A percentile compares a stretch with the other conserved stretches of the same genome.
Evolutionary conservation across 2,888 invertebrate species (phyloP).

Genomic region (Caenorhabditis sinica): DNA sequence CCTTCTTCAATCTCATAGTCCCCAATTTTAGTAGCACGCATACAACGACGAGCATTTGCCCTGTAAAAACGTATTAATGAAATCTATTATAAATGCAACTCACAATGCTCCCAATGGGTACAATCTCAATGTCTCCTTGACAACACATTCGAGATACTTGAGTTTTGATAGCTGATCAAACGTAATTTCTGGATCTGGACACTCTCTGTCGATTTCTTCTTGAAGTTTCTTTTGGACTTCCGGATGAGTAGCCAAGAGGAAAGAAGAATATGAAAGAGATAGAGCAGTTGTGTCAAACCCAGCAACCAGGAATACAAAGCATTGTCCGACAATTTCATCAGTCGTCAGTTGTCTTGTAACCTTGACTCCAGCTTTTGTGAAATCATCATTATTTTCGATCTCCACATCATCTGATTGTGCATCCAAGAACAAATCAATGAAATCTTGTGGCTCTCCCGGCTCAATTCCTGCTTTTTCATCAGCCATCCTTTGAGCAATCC

Average conservation of each 20-base stretch:
- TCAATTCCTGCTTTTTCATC: conserved; percentile 60
- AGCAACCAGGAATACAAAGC: conserved; percentile 79
- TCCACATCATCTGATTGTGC: conserved; percentile 67
- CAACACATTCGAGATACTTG: conserved; percentile 69
- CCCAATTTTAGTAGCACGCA: conserved; percentile 72
- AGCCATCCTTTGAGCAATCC: conserved; percentile 58
- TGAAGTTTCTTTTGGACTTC: conserved; percentile 67
- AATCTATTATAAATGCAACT: conserved; percentile 51
- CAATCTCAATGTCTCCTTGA: conserved; percentile 70
- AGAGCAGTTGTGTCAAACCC: conserved; percentile 86
- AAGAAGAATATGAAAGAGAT: conserved; percentile 85
- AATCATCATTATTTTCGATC: conserved; percentile 41
- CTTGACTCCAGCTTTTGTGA: conserved; percentile 49
- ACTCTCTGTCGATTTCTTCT: conserved; percentile 74
- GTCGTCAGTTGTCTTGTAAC: conserved; percentile 67
- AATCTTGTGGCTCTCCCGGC: conserved; percentile 73
- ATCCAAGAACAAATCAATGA: conserved; percentile 80
- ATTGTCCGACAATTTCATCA: conserved; percentile 77
- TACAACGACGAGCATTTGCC: conserved; percentile 45
- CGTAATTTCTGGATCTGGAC: conserved; percentile 60
- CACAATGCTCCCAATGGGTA: conserved; percentile 65
- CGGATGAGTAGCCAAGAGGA: conserved; percentile 85
- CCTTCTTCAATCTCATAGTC: conserved; percentile 69
- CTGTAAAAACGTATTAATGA: neutral
- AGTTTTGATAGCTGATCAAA: conserved; percentile 59